Percentiles rank a stretch among this genome's conserved stretches.
Conservation (phyloP, 2,888 invertebrate genomes). For the Drosophila infuscata region DNA sequence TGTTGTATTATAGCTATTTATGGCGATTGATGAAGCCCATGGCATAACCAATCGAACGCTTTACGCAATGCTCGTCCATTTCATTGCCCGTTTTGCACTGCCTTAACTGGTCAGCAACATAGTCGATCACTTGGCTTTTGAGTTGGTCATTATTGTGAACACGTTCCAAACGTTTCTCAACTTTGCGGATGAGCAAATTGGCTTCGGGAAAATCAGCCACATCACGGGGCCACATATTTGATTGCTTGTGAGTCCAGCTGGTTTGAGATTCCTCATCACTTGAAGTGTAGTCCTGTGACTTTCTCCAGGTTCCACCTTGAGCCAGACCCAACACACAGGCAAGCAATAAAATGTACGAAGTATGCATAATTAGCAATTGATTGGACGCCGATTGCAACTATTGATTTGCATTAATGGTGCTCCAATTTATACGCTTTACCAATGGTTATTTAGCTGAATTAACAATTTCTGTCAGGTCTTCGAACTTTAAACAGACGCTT, state of each 20-base stretch:
- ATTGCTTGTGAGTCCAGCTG: constrained; percentile 47
- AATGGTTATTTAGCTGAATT: constrained; percentile 22
- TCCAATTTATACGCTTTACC: constrained; percentile 34
- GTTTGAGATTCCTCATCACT: constrained; percentile 13
- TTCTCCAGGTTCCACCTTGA: constrained; percentile 40
- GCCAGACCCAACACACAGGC: constrained; percentile 33
- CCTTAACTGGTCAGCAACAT: constrained; percentile 44
- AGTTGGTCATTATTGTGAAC: constrained; percentile 25
- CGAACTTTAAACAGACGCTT: constrained; percentile 31
- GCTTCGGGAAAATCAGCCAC: constrained; percentile 57
- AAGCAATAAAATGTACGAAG: constrained; percentile 25
- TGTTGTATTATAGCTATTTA: constrained; percentile 1
- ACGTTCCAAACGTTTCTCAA: constrained; percentile 61
- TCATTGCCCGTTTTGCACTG: constrained; percentile 42
- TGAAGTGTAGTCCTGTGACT: constrained; percentile 20
- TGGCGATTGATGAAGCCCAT: constrained; percentile 62
- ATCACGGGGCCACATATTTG: constrained; percentile 60
- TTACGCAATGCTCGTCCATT: constrained; percentile 64
- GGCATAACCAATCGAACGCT: constrained; percentile 61
- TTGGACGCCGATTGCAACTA: constrained; percentile 1
- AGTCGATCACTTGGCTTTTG: constrained; percentile 37
- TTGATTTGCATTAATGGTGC: not conserved
- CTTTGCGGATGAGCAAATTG: constrained; percentile 63
- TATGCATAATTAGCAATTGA: constrained; percentile 33
- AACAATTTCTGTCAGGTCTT: constrained; percentile 1